These are phyloP conservation scores for Peromyscus leucopus DNA, from an alignment of 2,113 vertebrate species.

Conservation along the genomic window DNA sequence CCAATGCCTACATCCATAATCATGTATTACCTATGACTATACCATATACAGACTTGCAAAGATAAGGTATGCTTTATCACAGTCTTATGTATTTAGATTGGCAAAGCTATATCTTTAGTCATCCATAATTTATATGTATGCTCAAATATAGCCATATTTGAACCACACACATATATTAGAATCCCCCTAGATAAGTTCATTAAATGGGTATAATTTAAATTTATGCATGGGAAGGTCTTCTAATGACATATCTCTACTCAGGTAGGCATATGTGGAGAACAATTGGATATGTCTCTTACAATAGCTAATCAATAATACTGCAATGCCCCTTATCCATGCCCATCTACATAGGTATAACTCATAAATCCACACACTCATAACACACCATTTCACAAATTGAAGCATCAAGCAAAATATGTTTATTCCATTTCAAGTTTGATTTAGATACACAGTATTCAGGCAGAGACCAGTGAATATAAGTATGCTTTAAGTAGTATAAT, in stretches of 20 bases:
- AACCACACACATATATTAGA: not conserved
- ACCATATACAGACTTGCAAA: not conserved
- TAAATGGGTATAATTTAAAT: not conserved
- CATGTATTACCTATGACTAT: not conserved
- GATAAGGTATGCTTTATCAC: not conserved
- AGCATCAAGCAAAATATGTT: not conserved
- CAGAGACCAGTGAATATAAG: not conserved
- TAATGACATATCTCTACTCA: not conserved
- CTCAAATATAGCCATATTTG: not conserved
- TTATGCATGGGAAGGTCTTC: not conserved
- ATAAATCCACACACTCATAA: not conserved
- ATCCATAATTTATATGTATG: not conserved
- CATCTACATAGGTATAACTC: not conserved
- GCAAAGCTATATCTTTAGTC: not conserved
- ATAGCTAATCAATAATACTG: not conserved
- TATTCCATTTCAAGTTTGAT: not conserved
- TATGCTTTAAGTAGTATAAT: not conserved
- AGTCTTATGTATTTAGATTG: not conserved
- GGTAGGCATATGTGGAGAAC: not conserved
- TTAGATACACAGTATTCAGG: not conserved
- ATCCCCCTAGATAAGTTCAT: not conserved
- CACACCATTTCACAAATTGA: not conserved
- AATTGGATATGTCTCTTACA: not conserved
- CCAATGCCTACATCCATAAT: not conserved
- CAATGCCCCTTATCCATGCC: not conserved